A percentile compares a stretch with the other conserved stretches of the same genome.
phyloP scores from a whole-genome alignment of 1,140 invertebrate genomes.

The Tribolium madens region DNA sequence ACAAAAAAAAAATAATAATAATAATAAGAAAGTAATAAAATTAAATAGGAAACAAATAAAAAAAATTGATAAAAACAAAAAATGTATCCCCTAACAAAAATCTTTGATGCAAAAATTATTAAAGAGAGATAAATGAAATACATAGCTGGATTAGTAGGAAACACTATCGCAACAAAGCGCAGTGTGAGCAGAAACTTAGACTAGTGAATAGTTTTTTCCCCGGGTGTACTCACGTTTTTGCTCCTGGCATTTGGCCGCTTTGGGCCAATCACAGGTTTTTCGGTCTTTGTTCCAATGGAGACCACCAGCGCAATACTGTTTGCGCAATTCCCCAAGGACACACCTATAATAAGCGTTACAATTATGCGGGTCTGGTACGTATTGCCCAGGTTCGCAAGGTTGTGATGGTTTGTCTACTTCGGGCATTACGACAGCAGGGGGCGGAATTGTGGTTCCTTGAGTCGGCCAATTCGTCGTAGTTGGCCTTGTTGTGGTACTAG shows the following conservation, averaged over 20 bases:
- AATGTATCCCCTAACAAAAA: too few species aligned
- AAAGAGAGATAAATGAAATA: too few species aligned
- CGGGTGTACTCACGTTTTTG: constrained; percentile 61
- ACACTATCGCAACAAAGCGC: too few species aligned
- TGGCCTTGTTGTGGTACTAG: constrained; percentile 60
- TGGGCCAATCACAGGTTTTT: constrained; percentile 84
- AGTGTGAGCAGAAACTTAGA: too few species aligned
- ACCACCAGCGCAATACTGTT: constrained; percentile 80
- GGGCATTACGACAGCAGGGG: constrained; percentile 65
- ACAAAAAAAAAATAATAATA: too few species aligned
- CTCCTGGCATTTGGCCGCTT: constrained; percentile 75
- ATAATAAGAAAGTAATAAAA: too few species aligned
- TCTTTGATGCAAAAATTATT: too few species aligned
- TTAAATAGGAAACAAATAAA: too few species aligned
- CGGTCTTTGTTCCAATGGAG: constrained; percentile 81
- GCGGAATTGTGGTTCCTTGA: constrained; percentile 62
- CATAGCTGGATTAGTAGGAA: too few species aligned
- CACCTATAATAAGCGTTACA: constrained; percentile 84
- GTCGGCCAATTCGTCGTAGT: constrained; percentile 61
- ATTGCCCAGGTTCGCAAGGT: constrained; percentile 74
- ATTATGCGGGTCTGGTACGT: constrained; percentile 74
- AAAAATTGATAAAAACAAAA: too few species aligned
- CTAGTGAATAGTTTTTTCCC: too few species aligned
- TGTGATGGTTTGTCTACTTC: constrained; percentile 55
- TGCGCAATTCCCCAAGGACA: constrained; percentile 74